Conservation (phyloP, 2,888 invertebrate genomes). For the Atherix ibis region DNA sequence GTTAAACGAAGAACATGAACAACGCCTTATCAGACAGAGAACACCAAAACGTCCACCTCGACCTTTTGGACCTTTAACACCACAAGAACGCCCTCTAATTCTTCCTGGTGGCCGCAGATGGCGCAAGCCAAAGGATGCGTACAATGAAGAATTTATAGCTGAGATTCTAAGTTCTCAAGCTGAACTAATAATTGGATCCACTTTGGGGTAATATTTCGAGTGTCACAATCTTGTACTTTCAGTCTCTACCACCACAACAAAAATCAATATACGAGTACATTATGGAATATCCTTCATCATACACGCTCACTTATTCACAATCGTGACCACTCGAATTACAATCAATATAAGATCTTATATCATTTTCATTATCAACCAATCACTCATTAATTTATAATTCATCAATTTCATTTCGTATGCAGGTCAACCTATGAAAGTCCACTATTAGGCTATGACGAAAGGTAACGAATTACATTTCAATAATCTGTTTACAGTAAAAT, state of each 20-base stretch:
- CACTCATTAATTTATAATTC: conserved; percentile 2
- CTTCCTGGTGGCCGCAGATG: conserved; percentile 64
- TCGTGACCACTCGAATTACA: no score
- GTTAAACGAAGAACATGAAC: conserved; percentile 31
- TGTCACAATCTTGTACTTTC: conserved; percentile 10
- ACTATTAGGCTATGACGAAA: conserved; percentile 29
- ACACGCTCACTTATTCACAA: no score
- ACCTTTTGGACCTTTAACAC: conserved; percentile 42
- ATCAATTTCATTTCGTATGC: conserved; percentile 14
- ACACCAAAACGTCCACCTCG: conserved; percentile 34
- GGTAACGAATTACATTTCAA: conserved; percentile 20
- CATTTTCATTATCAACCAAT: no score
- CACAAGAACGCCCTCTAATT: conserved; percentile 54
- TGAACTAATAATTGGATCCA: conserved; percentile 69
- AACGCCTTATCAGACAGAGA: conserved; percentile 34
- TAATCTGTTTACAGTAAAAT: no score
- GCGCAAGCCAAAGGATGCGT: conserved; percentile 71
- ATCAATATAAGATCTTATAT: no score
- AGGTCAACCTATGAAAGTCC: conserved; percentile 30
- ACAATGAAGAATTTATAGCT: conserved; percentile 76
- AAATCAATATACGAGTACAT: conserved; percentile 15
- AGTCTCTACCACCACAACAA: conserved; percentile 12
- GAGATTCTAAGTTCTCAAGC: conserved; percentile 73
- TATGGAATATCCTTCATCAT: conserved; percentile 1
- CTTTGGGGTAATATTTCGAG: conserved; percentile 61